Conservation (phyloP, 2,797 vertebrate genomes). For the Aphelocoma californica region DNA sequence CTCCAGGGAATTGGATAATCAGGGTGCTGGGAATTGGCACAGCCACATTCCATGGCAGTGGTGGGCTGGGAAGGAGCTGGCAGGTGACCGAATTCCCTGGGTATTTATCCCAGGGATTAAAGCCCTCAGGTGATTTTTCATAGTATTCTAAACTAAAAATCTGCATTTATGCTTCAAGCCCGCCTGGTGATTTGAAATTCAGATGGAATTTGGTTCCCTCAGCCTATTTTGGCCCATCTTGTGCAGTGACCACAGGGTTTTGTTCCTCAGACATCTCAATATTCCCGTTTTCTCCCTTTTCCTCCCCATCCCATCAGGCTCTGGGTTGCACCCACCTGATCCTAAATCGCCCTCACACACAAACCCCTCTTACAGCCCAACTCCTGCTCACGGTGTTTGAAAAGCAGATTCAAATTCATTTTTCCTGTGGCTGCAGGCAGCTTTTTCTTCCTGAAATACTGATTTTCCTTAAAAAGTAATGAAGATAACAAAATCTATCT, state of each 20-base stretch:
- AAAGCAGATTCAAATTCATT: not conserved
- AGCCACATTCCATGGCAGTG: not conserved
- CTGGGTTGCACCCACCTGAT: not conserved
- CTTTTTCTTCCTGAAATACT: not conserved
- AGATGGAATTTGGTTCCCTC: not conserved
- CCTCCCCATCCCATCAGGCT: too few relatives aligned
- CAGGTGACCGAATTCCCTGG: not conserved
- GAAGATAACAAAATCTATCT: not conserved
- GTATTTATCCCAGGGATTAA: not conserved
- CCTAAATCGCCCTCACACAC: not conserved
- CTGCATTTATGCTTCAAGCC: not conserved
- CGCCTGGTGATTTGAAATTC: not conserved
- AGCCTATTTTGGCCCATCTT: rapidly evolving
- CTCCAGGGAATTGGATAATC: not conserved
- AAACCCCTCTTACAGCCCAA: not conserved
- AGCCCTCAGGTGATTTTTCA: not conserved
- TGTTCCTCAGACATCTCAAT: not conserved
- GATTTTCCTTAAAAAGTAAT: rapidly evolving
- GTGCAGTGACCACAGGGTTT: rapidly evolving
- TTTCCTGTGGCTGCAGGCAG: not conserved
- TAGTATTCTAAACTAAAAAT: not conserved
- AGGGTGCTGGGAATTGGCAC: not conserved
- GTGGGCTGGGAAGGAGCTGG: not conserved
- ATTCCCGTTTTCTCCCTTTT: not conserved
- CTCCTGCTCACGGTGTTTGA: not conserved